Evolutionary conservation across 2,888 invertebrate genomes (phyloP).

Genomic region (Cyclophora punctaria): DNA sequence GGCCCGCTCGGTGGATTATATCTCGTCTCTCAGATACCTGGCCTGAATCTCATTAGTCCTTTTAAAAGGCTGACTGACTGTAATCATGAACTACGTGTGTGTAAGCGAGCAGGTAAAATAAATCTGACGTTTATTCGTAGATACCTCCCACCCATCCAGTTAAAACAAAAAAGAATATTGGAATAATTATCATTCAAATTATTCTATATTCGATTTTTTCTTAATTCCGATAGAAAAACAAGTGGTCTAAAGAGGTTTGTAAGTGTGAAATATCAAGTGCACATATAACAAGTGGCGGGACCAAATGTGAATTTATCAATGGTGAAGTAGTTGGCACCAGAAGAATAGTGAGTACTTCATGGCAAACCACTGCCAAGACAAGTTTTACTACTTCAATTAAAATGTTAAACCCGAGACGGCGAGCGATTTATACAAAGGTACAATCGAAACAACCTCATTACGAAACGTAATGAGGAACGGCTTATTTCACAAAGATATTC

Average conservation of each 20-base stretch:
- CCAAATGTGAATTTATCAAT: neutral
- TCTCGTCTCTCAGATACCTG: too few relatives aligned
- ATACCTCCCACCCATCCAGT: neutral
- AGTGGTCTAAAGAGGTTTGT: too few relatives aligned
- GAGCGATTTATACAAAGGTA: neutral
- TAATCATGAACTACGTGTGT: too few relatives aligned
- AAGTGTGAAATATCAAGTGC: neutral
- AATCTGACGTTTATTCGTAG: neutral
- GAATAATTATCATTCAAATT: too few relatives aligned
- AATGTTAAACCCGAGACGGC: neutral
- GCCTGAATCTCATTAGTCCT: neutral
- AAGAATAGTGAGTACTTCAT: slow-evolving; percentile 5
- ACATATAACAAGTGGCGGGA: neutral
- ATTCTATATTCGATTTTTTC: too few relatives aligned
- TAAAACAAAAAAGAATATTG: too few relatives aligned
- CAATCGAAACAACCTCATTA: slow-evolving; percentile 19
- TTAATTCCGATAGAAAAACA: too few relatives aligned
- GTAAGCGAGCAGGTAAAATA: neutral
- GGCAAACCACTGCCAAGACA: slow-evolving; percentile 9
- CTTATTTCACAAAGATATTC: slow-evolving; percentile 13
- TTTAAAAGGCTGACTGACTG: neutral
- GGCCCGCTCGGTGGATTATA: too few relatives aligned
- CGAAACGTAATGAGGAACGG: slow-evolving; percentile 14
- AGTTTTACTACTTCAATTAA: slow-evolving; percentile 6
- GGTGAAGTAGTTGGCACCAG: slow-evolving; percentile 7